Evolutionary conservation across 2,888 invertebrate genomes (phyloP).

Genomic region (Thymelicus acteon): DNA sequence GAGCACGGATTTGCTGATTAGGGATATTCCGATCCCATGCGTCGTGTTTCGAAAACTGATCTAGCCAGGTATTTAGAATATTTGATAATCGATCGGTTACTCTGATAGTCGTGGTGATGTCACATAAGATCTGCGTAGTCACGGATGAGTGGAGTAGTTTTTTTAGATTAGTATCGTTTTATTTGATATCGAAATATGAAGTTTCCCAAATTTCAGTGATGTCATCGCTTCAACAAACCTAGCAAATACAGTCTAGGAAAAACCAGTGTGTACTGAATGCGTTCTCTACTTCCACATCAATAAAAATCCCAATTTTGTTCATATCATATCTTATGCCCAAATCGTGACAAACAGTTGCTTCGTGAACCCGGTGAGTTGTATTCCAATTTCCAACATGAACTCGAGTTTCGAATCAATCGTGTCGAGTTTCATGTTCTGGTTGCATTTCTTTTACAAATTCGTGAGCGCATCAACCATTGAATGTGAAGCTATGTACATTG

Average conservation of each 20-base stretch:
- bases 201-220: too few relatives aligned
- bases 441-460: constrained; percentile 28
- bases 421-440: constrained; percentile 18
- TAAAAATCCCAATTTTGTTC: too few relatives aligned
- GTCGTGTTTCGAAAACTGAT: constrained; percentile 6
- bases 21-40: constrained; percentile 33
- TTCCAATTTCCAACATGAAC: neutral
- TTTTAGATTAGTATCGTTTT: neutral
- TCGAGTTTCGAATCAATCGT: neutral
- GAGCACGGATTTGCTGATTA: constrained; percentile 23
- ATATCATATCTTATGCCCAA: neutral
- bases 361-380: neutral
- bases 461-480: constrained; percentile 21
- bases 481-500: neutral
- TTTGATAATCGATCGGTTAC: constrained; percentile 24
- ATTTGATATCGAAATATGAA: too few relatives aligned
- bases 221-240: too few relatives aligned
- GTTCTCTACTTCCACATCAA: too few relatives aligned
- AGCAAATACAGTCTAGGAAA: too few relatives aligned
- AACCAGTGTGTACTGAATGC: too few relatives aligned
- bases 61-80: constrained; percentile 11
- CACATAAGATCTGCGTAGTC: neutral
- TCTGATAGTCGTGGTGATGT: constrained; percentile 25
- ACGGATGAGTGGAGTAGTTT: neutral
- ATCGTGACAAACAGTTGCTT: constrained; percentile 14